Percentiles rank a stretch among this genome's conserved stretches.
phyloP scores from a whole-genome alignment of 2,113 vertebrate species.

The Grallaria varia region DNA sequence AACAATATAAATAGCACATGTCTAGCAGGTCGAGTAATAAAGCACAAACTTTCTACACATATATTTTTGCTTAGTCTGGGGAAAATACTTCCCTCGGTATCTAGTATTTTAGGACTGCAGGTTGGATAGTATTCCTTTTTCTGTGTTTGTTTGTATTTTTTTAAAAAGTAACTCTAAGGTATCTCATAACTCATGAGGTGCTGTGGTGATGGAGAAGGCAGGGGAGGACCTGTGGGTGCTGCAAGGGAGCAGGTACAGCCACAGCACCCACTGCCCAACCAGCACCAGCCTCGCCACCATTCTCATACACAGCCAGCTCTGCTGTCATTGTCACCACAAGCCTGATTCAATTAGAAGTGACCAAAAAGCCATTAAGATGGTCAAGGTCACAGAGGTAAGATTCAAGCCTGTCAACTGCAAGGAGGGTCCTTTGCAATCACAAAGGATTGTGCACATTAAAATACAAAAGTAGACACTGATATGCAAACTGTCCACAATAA shows the following conservation, averaged over 20 bases:
- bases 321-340: background rate
- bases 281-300: rapidly evolving
- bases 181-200: background rate
- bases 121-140: constrained; percentile 59
- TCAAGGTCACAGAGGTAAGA: background rate
- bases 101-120: constrained; percentile 13
- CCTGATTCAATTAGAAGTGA: background rate
- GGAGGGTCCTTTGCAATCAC: background rate
- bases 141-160: background rate
- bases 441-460: background rate
- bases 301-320: background rate
- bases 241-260: background rate
- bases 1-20: background rate
- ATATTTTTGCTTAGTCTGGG: background rate
- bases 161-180: background rate
- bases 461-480: background rate
- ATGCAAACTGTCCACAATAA: rapidly evolving
- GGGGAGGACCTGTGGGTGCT: background rate
- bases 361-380: background rate
- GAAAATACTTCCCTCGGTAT: background rate
- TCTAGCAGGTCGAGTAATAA: background rate
- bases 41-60: background rate
- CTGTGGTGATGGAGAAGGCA: background rate
- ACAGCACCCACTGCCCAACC: rapidly evolving
- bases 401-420: background rate